A percentile compares a stretch with the other conserved stretches of the same genome.
phyloP scores from a whole-genome alignment of 2,797 vertebrate genomes.

The Lerista edwardsae region DNA sequence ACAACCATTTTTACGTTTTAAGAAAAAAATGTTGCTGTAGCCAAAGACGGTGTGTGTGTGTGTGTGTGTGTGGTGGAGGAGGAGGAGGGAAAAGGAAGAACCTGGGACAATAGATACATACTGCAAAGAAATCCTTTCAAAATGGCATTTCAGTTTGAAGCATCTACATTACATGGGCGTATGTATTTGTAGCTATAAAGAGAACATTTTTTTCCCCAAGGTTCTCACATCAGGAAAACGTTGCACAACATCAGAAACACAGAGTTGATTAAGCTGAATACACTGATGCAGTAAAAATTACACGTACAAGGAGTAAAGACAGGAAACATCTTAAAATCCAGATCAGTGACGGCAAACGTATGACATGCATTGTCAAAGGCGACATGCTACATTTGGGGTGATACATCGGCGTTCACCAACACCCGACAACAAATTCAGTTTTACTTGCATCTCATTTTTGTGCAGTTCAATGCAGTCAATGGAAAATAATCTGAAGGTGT shows the following conservation, averaged over 20 bases:
- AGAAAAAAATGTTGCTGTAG: background rate
- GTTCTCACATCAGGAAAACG: background rate
- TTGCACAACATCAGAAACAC: background rate
- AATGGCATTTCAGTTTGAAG: background rate
- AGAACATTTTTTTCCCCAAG: background rate
- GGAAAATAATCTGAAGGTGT: no score
- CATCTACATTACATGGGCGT: background rate
- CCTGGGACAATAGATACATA: background rate
- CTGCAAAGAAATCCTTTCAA: background rate
- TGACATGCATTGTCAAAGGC: no score
- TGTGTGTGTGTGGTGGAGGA: background rate
- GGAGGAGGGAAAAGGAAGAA: background rate
- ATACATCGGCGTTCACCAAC: no score
- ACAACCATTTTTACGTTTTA: slow-evolving; percentile 19
- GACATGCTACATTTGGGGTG: no score
- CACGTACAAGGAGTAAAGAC: background rate
- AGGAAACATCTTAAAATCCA: background rate
- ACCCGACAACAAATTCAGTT: no score
- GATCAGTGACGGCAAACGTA: no score
- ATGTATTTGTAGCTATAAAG: background rate
- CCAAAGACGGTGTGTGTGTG: background rate
- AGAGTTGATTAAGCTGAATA: slow-evolving; percentile 1
- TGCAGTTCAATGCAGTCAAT: no score
- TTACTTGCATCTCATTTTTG: no score
- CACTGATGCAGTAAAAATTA: background rate